Evolutionary conservation across 2,113 vertebrate species (phyloP).

Genomic region (Ptychochromis oligacanthus): DNA sequence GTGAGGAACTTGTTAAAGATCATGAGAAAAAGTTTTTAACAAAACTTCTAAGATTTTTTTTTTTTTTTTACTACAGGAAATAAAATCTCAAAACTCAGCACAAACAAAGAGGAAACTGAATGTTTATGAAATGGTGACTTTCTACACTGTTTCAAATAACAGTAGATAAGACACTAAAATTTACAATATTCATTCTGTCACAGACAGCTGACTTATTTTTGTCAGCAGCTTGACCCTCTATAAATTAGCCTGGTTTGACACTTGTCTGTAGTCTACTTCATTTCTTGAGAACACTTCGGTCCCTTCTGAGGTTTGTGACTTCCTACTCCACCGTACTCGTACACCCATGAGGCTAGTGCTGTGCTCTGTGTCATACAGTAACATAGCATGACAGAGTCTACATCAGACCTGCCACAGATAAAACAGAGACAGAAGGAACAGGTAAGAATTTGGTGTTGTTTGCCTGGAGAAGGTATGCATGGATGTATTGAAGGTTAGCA

Average conservation of each 20-base stretch:
- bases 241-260: background rate
- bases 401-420: background rate
- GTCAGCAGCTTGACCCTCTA: background rate
- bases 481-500: too few species aligned
- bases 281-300: background rate
- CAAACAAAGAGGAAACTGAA: too few species aligned
- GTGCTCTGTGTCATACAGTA: too few species aligned
- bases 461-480: background rate
- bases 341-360: background rate
- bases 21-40: too few species aligned
- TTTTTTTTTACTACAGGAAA: too few species aligned
- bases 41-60: too few species aligned
- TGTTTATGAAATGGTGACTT: too few species aligned
- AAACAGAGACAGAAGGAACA: background rate
- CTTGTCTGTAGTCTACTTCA: rapidly evolving
- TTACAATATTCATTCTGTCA: background rate
- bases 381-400: background rate
- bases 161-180: background rate
- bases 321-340: slow-evolving; percentile 28
- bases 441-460: slow-evolving; percentile 6
- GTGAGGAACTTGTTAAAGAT: too few species aligned
- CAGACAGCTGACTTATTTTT: background rate
- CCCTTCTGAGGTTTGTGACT: slow-evolving; percentile 47
- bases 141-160: too few species aligned
- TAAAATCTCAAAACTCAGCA: too few species aligned